Conservation (phyloP, 2,888 invertebrate species). For the Zaprionus lineosus region DNA sequence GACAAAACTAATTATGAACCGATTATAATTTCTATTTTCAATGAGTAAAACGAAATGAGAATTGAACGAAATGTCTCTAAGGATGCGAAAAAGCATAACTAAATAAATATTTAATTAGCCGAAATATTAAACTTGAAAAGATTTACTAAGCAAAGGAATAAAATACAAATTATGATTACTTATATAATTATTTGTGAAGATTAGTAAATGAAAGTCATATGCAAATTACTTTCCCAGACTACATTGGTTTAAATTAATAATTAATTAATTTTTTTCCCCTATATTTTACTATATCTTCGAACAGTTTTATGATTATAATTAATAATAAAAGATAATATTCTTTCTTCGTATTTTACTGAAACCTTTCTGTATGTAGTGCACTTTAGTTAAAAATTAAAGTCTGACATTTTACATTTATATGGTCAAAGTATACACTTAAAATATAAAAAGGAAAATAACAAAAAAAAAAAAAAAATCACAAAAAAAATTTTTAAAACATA, state of each 20-base stretch:
- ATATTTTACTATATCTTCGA: constrained; percentile 31
- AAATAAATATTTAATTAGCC: constrained; percentile 72
- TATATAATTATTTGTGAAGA: constrained; percentile 50
- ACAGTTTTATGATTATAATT: constrained; percentile 13
- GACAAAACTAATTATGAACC: constrained; percentile 36
- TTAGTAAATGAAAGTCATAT: constrained; percentile 47
- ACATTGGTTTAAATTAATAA: too few species aligned
- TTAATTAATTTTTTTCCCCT: constrained; percentile 26
- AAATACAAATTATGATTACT: constrained; percentile 54
- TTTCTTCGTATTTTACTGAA: constrained; percentile 50
- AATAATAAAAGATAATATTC: constrained; percentile 29
- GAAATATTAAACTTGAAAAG: constrained; percentile 76
- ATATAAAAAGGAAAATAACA: constrained; percentile 33
- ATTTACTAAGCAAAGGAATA: constrained; percentile 47
- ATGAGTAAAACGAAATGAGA: too few species aligned
- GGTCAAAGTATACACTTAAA: constrained; percentile 66
- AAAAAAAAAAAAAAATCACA: constrained; percentile 17
- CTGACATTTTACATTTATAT: constrained; percentile 78
- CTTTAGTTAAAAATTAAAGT: constrained; percentile 80
- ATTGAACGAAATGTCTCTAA: constrained; percentile 35
- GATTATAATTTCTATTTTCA: constrained; percentile 56
- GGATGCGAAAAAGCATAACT: constrained; percentile 48
- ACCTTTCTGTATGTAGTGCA: constrained; percentile 70
- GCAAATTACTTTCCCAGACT: constrained; percentile 43
- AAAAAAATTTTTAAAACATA: constrained; percentile 30